phyloP scores from a whole-genome alignment of 2,113 vertebrate genomes.

The Anoura caudifer region DNA sequence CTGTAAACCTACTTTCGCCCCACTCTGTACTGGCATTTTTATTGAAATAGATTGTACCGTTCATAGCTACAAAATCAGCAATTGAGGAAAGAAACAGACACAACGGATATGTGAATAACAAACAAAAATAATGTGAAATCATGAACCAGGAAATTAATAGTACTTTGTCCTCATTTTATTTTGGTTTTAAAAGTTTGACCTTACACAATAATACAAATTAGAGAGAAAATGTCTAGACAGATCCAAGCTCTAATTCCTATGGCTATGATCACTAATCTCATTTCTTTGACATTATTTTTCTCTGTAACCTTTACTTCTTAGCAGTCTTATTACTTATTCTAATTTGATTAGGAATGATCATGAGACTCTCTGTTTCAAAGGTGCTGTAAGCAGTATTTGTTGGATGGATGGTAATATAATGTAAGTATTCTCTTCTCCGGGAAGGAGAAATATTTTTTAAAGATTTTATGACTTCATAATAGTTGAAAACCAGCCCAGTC shows the following conservation, averaged over 20 bases:
- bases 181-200: slow-evolving; percentile 11
- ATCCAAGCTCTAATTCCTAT: neutral
- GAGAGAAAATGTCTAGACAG: slow-evolving; percentile 54
- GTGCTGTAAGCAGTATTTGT: neutral
- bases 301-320: slow-evolving; percentile 51
- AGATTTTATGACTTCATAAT: neutral
- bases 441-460: neutral
- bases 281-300: slow-evolving; percentile 48
- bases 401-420: neutral
- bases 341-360: slow-evolving; percentile 47
- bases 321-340: slow-evolving; percentile 25
- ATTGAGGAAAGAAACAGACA: neutral
- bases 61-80: neutral
- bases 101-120: neutral
- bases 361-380: neutral
- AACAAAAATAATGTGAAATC: neutral
- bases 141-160: neutral
- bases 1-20: neutral
- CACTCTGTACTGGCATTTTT: neutral
- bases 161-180: slow-evolving; percentile 30
- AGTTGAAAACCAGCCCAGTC: neutral
- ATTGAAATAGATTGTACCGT: neutral
- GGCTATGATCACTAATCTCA: slow-evolving; percentile 28
- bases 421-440: neutral
- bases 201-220: slow-evolving; percentile 38